These are phyloP conservation scores for Triplophysa rosa DNA, from an alignment of 2,113 vertebrate genomes.

Conservation along the genomic window DNA sequence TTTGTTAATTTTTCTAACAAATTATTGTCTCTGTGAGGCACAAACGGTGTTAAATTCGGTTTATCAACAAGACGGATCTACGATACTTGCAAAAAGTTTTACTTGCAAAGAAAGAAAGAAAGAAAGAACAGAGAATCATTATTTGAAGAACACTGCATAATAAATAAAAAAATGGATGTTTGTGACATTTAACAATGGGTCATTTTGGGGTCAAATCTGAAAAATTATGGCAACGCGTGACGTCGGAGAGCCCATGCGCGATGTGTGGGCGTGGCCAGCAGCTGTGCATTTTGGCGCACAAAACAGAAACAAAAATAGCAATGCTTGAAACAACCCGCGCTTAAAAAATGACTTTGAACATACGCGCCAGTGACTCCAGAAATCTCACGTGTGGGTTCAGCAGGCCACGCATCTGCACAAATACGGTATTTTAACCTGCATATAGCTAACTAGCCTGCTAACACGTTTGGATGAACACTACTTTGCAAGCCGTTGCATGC, in stretches of 20 bases:
- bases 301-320: background rate
- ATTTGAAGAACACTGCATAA: no score
- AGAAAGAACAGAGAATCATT: no score
- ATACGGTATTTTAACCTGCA: background rate
- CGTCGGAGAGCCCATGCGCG: background rate
- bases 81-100: no score
- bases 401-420: conserved; percentile 22
- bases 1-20: no score
- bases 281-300: conserved; percentile 27
- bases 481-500: background rate
- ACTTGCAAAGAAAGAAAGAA: no score
- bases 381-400: background rate
- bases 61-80: no score
- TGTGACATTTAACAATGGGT: no score
- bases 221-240: background rate
- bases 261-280: conserved; percentile 12
- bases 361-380: background rate
- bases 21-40: no score
- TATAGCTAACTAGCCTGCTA: conserved; percentile 11
- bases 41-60: no score
- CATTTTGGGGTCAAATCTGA: background rate
- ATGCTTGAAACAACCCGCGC: background rate
- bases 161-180: no score
- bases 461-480: background rate
- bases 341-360: background rate